Evolutionary conservation across 2,888 invertebrate species (phyloP).

Genomic region (Chymomyza caudatula): DNA sequence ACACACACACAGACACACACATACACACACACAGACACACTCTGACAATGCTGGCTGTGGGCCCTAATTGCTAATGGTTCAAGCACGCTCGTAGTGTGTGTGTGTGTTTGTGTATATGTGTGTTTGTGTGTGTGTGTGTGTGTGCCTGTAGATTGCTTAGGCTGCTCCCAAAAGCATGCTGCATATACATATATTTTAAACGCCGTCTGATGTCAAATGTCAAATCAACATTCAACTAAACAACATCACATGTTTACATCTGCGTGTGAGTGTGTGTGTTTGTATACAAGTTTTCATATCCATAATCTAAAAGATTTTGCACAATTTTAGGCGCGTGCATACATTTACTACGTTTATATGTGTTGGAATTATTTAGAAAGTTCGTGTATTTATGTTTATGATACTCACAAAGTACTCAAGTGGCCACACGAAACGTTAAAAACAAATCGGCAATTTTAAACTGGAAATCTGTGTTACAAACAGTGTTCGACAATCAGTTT

Average conservation of each 20-base stretch:
- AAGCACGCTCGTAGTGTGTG: neutral
- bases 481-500: no score
- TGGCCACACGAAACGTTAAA: no score
- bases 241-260: neutral
- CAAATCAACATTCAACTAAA: neutral
- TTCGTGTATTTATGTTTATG: neutral
- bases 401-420: no score
- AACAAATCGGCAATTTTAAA: no score
- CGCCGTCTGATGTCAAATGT: neutral
- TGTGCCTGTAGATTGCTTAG: neutral
- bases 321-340: neutral
- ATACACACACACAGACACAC: conserved; percentile 8
- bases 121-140: neutral
- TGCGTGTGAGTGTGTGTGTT: neutral
- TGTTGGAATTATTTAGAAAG: neutral
- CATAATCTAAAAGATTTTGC: neutral
- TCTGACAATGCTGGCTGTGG: neutral
- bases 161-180: neutral
- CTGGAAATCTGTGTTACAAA: no score
- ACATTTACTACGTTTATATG: neutral
- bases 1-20: conserved; percentile 9
- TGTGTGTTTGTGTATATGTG: neutral
- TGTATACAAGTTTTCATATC: neutral
- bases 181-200: neutral
- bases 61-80: conserved; percentile 2